Conservation (phyloP, 2,113 vertebrate genomes). For the Sapajus apella region DNA sequence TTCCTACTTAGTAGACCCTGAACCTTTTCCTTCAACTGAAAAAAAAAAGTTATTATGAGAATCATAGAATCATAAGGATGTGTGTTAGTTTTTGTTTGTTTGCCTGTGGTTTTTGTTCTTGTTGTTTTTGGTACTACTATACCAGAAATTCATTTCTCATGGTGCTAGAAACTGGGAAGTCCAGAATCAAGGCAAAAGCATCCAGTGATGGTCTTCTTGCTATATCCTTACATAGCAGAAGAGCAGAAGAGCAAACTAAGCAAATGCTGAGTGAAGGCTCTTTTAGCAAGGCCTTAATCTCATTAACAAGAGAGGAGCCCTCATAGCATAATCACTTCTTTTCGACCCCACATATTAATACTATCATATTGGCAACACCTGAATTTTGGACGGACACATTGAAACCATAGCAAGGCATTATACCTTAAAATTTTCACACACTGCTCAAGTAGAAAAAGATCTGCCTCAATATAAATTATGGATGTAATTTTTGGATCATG, state of each 20-base stretch:
- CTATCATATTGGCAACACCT: background rate
- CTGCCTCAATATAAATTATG: background rate
- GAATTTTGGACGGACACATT: background rate
- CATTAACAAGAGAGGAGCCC: background rate
- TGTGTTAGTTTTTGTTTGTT: background rate
- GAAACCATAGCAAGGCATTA: too few relatives aligned
- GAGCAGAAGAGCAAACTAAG: background rate
- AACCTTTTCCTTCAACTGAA: too few relatives aligned
- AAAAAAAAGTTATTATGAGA: background rate
- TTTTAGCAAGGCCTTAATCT: background rate
- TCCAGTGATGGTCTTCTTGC: background rate
- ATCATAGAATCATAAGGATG: background rate
- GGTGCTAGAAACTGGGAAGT: background rate
- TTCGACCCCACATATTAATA: background rate
- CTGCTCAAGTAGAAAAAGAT: background rate
- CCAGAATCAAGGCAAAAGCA: background rate
- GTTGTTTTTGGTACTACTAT: background rate
- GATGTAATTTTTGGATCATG: background rate
- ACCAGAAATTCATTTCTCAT: background rate
- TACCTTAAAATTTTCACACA: background rate
- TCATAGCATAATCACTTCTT: background rate
- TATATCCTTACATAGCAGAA: accelerated
- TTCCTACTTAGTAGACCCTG: background rate
- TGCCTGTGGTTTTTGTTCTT: too few relatives aligned
- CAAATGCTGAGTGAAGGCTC: background rate